Evolutionary conservation across 2,888 invertebrate genomes (phyloP), one percentile per base, ranked within the genome.

Genomic region (Barypeithes pellucidus): DNA sequence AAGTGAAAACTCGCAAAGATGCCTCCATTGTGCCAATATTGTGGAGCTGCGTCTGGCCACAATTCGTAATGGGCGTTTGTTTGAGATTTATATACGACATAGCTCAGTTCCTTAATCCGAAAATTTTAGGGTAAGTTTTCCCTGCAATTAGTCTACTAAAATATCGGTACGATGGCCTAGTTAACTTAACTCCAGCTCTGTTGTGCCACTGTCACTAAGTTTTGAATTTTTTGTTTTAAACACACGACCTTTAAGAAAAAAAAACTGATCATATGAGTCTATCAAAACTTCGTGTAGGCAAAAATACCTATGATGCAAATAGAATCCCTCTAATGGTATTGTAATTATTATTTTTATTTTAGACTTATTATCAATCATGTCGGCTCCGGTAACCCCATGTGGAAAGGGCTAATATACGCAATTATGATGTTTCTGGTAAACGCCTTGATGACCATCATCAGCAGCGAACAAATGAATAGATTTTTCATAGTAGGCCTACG

Each of bases 331-430:
- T n/a, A n/a, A n/a, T n/a, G n/a, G n/a, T n/a, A n/a, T n/a, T n/a
- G n/a, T n/a, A n/a, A n/a, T n/a, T n/a, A n/a, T n/a, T n/a, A 36
- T 43, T 69, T 18, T 39, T 14, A 9, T 75, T 77, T 73, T 47
- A 80, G 81, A 50, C 43, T 79, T 7, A 77, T 87, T n/a, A 87
- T 86, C 59, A 81, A 77, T 5, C 86, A 84, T 79, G 84, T 86
- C 1, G 81, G 79, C 24, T 72, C 78, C 33, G 80, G 82, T 1
- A 81, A 85, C 20, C 82, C 82, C 41, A 14, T 72, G 9, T 91
- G 91, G 90, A 88, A 88, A 80, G 91, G 91, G 8, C 87, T 89
- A 77, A 81, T 89, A 16, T 90, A 89, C 80, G 89, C 90, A 3
- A 72, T 83, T 1, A 72, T 87, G 1, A 84, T 92, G 81, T 88